Evolutionary conservation across 1,140 invertebrate species (phyloP), one percentile per base, ranked within the genome.

Genomic region (Apis dorsata): DNA sequence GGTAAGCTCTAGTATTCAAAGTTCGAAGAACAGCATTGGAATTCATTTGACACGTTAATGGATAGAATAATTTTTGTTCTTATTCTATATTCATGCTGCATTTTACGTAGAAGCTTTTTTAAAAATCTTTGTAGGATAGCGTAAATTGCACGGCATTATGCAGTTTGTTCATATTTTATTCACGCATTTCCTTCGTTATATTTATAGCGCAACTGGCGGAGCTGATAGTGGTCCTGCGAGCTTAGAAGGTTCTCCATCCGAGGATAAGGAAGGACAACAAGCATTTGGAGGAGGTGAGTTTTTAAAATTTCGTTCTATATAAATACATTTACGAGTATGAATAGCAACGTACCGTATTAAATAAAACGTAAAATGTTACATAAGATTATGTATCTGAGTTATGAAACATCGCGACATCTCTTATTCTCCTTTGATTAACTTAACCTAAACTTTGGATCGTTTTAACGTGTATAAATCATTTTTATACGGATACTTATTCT

Each of bases 211-310:
- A 79, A 98, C 97, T 85, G 97, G 97, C 70, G 97, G 97, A 81
- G 97, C 97, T 24, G 97, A 98, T 92, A 97, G 97, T 91, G 96
- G 96, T 86, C 96, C 96, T 68, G 96, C 94, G 57, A 97, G 96
- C 78, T 95, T 95, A 74, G 95, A 95, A 72, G 97, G 96, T 83
- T 96, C 97, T 49, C 97, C 96, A 79, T 96, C 96, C 80, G 97
- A 97, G 86, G 97, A 97, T 89, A 96, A 96, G 90, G 96, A 97
- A 79, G 96, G 95, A 86, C 96, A 96, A 87, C 94, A 94, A 85
- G 86, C 93, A 57, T 96, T 97, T 91, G 96, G 96, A 91, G 96
- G 96, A 92, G 97, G 97, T 97, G 95, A 95, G 95, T 94, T 85
- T 69, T 11, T 5, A 10, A 5, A 28, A 49, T 24, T 13, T 60